phyloP scores from a whole-genome alignment of 2,797 vertebrate genomes.

The Eutrigla gurnardus region DNA sequence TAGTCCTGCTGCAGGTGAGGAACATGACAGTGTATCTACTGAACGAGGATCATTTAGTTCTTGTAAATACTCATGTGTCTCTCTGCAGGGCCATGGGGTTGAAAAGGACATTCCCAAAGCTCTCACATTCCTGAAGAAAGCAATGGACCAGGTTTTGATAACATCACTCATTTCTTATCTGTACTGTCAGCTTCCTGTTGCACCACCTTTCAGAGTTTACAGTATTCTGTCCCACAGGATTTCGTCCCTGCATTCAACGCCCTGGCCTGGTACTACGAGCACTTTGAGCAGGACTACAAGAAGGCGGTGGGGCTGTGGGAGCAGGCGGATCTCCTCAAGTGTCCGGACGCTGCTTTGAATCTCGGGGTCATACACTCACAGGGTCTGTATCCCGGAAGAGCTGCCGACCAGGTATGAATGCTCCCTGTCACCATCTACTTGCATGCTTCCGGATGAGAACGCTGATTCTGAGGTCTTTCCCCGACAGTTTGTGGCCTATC shows the following conservation, averaged over 20 bases:
- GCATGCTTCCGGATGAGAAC: neutral
- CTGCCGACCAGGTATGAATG: conserved; percentile 70
- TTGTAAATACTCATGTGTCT: neutral
- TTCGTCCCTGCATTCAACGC: conserved; percentile 85
- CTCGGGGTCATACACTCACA: conserved; percentile 82
- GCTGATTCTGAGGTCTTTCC: neutral
- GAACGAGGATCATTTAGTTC: neutral
- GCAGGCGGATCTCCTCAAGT: conserved; percentile 77
- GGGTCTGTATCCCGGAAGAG: conserved; percentile 83
- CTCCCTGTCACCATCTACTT: neutral
- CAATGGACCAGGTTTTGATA: conserved; percentile 78
- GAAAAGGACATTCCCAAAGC: conserved; percentile 82
- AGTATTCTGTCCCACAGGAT: conserved; percentile 64
- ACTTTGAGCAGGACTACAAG: conserved; percentile 78
- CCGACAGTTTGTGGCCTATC: conserved; percentile 81
- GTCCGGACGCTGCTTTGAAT: conserved; percentile 85
- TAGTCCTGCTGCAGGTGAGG: conserved; percentile 83
- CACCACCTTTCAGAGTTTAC: neutral
- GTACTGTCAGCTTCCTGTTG: neutral
- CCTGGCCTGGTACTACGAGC: conserved; percentile 88
- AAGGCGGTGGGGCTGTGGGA: conserved; percentile 85
- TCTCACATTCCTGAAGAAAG: conserved; percentile 82
- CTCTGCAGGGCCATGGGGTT: conserved; percentile 83
- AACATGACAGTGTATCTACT: neutral
- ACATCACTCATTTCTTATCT: neutral